These are phyloP conservation scores for Halcyon badia DNA, from an alignment of 2,797 vertebrate genomes.

Conservation along the genomic window DNA sequence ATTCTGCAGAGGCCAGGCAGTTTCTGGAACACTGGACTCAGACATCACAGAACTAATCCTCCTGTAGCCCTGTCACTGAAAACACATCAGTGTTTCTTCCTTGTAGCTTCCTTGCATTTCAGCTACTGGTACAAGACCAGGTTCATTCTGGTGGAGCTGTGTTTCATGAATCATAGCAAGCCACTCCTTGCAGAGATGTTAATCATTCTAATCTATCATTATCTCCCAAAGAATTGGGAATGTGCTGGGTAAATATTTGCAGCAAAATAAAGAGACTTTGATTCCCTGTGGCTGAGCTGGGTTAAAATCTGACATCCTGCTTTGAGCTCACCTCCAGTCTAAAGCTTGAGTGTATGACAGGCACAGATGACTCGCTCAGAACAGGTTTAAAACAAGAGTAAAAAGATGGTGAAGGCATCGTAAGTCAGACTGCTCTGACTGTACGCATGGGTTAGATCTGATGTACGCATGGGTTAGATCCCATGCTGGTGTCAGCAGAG, in stretches of 20 bases:
- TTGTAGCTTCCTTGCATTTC: constrained; percentile 6
- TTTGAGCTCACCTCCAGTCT: background rate
- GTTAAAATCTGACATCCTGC: background rate
- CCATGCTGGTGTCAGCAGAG: background rate
- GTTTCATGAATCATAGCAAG: background rate
- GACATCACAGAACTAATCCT: constrained; percentile 62
- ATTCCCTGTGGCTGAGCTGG: background rate
- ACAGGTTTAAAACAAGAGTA: background rate
- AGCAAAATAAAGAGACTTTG: background rate
- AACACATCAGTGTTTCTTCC: background rate
- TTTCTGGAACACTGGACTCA: constrained; percentile 37
- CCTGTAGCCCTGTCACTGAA: background rate
- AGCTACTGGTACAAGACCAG: background rate
- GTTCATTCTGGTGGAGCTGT: background rate
- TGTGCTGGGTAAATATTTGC: constrained; percentile 30
- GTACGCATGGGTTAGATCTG: background rate
- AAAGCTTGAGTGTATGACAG: background rate
- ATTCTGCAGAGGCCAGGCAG: background rate
- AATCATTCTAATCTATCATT: background rate
- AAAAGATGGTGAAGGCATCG: background rate
- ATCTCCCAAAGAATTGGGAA: background rate
- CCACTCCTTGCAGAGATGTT: background rate
- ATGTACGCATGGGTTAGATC: background rate
- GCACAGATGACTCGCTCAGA: background rate
- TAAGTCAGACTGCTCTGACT: background rate